Conservation (phyloP, 2,888 invertebrate genomes). For the Chymomyza caudatula region DNA sequence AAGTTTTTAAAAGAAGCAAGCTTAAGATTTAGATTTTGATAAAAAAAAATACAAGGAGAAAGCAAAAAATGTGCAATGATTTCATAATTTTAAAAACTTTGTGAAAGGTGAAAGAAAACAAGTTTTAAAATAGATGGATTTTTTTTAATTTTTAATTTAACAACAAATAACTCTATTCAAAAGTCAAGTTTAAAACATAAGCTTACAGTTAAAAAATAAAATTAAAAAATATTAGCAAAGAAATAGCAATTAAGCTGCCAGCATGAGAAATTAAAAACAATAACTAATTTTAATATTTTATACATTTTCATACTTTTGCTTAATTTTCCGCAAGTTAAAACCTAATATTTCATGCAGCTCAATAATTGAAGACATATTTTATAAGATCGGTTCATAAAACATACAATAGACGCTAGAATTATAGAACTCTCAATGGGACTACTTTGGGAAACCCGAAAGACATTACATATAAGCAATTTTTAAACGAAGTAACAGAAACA, state of each 20-base stretch:
- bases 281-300: conserved; percentile 68
- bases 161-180: conserved; percentile 2
- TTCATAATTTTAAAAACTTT: not conserved
- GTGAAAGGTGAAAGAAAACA: not conserved
- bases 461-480: conserved; percentile 58
- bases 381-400: not conserved
- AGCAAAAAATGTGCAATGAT: conserved; percentile 9
- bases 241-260: conserved; percentile 62
- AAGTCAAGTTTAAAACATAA: conserved; percentile 43
- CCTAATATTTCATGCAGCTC: conserved; percentile 19
- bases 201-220: conserved; percentile 20
- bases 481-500: conserved; percentile 23
- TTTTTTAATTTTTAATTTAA: conserved; percentile 12
- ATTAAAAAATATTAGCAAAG: conserved; percentile 26
- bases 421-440: not conserved
- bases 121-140: no score
- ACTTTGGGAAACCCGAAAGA: not conserved
- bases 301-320: conserved; percentile 54
- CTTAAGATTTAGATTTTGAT: conserved; percentile 64
- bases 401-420: not conserved
- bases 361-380: conserved; percentile 32
- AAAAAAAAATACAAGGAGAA: conserved; percentile 35
- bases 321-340: conserved; percentile 22
- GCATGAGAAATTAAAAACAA: conserved; percentile 60
- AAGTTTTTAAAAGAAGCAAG: conserved; percentile 40